A percentile compares a stretch with the other conserved stretches of the same genome.
phyloP scores from a whole-genome alignment of 2,797 vertebrate species.

The Chiropotes sagulatus region DNA sequence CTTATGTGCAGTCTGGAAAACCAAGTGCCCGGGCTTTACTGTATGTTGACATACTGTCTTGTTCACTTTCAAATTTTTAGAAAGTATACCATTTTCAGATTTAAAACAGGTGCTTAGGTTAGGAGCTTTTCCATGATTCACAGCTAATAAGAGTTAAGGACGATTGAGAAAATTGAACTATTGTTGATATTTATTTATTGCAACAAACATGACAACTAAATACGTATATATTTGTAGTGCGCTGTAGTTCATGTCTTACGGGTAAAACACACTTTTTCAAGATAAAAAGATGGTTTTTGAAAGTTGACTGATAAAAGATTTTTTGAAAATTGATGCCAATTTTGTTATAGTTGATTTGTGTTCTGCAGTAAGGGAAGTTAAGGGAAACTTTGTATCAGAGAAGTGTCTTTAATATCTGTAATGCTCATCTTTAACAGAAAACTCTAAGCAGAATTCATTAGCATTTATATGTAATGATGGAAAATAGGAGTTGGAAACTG shows the following conservation, averaged over 20 bases:
- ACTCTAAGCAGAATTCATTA: neutral
- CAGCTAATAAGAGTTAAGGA: neutral
- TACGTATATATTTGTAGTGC: rapidly evolving
- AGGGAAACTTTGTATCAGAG: neutral
- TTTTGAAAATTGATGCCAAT: neutral
- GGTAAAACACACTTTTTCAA: neutral
- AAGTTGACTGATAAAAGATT: neutral
- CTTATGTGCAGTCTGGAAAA: rapidly evolving
- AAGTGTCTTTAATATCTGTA: neutral
- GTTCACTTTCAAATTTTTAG: neutral
- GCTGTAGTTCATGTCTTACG: no score
- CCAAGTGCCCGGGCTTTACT: rapidly evolving
- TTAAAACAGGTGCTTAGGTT: neutral
- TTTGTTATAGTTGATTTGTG: neutral
- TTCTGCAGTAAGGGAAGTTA: neutral
- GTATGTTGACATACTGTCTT: rapidly evolving
- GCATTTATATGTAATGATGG: neutral
- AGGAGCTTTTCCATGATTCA: neutral
- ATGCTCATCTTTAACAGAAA: neutral
- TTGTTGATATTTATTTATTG: rapidly evolving
- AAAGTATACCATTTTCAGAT: neutral
- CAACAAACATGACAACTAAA: neutral
- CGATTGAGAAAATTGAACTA: rapidly evolving
- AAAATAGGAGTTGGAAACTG: neutral
- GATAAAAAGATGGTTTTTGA: neutral